These are phyloP conservation scores for Caenorhabditis sp. DNA, from an alignment of 2,888 invertebrate genomes.

Conservation along the genomic window DNA sequence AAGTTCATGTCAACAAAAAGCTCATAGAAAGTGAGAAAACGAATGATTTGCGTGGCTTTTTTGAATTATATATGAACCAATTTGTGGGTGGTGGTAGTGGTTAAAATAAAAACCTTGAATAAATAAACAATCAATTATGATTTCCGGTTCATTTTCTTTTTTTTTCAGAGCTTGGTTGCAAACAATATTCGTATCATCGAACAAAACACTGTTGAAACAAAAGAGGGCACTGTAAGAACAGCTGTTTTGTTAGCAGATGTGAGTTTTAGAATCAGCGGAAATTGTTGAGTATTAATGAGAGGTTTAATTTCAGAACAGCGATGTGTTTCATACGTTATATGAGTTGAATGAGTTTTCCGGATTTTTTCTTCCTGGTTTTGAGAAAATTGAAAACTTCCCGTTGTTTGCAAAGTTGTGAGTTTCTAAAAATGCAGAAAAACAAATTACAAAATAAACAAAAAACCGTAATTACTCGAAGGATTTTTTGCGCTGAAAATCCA, in stretches of 20 bases:
- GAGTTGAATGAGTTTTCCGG: slow-evolving; percentile 81
- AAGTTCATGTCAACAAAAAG: background rate
- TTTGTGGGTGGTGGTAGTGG: background rate
- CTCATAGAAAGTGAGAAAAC: background rate
- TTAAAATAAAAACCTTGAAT: background rate
- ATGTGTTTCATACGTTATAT: slow-evolving; percentile 43
- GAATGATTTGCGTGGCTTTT: no score
- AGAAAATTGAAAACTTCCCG: slow-evolving; percentile 51
- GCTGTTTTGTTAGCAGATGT: slow-evolving; percentile 32
- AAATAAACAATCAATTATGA: background rate
- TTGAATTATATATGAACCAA: background rate
- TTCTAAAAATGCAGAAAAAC: background rate
- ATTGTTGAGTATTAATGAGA: background rate
- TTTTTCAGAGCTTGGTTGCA: slow-evolving; percentile 25
- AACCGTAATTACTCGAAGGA: no score
- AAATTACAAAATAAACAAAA: no score
- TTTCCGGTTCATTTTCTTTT: background rate
- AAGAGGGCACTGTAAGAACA: slow-evolving; percentile 30
- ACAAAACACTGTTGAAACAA: slow-evolving; percentile 24
- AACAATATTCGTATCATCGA: slow-evolving; percentile 35
- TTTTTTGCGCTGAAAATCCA: no score
- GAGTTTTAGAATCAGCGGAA: slow-evolving; percentile 1
- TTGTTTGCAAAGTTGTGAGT: slow-evolving; percentile 48
- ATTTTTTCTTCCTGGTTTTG: slow-evolving; percentile 85
- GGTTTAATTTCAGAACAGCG: slow-evolving; percentile 38